Evolutionary conservation across 2,113 vertebrate species (phyloP), one percentile per base, ranked within the genome.

Genomic region (Cyphomyrus discorhynchus): DNA sequence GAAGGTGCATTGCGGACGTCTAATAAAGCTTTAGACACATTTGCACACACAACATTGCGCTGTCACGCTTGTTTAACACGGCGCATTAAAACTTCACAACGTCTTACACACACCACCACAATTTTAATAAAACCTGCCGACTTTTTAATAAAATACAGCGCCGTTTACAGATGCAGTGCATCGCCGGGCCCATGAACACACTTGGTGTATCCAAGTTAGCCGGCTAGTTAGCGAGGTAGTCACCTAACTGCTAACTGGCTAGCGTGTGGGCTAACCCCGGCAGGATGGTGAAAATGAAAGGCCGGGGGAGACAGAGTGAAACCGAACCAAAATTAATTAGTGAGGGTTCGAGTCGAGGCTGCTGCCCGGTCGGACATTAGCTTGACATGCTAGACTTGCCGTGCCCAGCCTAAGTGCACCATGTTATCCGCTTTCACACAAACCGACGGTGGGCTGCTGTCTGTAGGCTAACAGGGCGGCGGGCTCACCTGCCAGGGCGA

Each of bases 401-500:
- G 27, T 27, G 31, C 11, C n/a, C 66, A 35, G 66, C 10, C 9
- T 15, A 74, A 27, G 4, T 13, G 31, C 13, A 39, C 35, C 4
- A 39, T 27, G 62, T 27, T 70, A 31, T 31, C 27, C 62, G 15
- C 35, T 19, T 15, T 19, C 82, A 10, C 82, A 47, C 45, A 82
- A 19, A 42, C 77, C 17, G 11, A 82, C 19, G 13, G 35, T 21
- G 39, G 15, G 35, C 74, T 80, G 31, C 74, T 82, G 31, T 82
- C 77, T 82, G 11, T 39, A 82, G 52, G 39, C 77, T 7, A 74
- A 90, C 66, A 24, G 88, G 47, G 50, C 27, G 84, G 82, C 62
- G 13, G 35, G 17, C 97, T 97, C 96, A 98, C 98, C 98, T 98
- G 98, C 97, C 96, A 98, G 96, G 93, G 97, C 98, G 96, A 99